Percentiles rank a stretch among this genome's conserved stretches.
Conservation (phyloP, 2,113 vertebrate genomes). For the Podarcis cretensis region DNA sequence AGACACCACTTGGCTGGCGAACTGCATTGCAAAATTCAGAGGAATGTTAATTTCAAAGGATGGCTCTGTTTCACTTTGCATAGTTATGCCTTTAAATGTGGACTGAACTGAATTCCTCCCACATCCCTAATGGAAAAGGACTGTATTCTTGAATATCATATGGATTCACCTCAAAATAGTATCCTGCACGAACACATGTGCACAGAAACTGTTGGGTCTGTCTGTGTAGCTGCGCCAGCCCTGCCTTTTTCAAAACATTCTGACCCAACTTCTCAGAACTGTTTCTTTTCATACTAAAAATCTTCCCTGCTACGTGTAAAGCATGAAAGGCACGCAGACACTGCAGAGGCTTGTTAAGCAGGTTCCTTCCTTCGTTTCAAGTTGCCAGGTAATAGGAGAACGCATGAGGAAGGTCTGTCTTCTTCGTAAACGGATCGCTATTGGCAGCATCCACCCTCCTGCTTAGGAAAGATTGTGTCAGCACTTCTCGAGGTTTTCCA, state of each 20-base stretch:
- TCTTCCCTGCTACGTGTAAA: rapidly evolving
- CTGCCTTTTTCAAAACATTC: not conserved
- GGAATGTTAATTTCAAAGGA: too few relatives aligned
- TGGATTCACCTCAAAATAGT: too few relatives aligned
- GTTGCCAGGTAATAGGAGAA: not conserved
- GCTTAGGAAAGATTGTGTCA: slow-evolving; percentile 20
- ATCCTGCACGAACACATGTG: too few relatives aligned
- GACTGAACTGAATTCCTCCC: too few relatives aligned
- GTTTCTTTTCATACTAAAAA: not conserved
- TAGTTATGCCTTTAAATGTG: too few relatives aligned
- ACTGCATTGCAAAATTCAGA: too few relatives aligned
- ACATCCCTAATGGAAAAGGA: too few relatives aligned
- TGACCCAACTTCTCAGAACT: not conserved
- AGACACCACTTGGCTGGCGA: too few relatives aligned
- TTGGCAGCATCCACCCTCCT: slow-evolving; percentile 22
- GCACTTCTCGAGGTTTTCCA: slow-evolving; percentile 5
- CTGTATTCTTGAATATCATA: too few relatives aligned
- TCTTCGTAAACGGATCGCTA: not conserved
- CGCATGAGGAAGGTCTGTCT: not conserved
- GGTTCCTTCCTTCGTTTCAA: not conserved
- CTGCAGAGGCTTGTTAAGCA: not conserved
- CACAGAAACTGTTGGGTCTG: not conserved
- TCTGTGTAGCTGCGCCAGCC: not conserved
- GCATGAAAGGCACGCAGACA: not conserved
- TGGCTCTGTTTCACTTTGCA: too few relatives aligned